A percentile compares a stretch with the other conserved stretches of the same genome.
Conservation (phyloP, 2,888 invertebrate species). For the Parnassius glacialis region DNA sequence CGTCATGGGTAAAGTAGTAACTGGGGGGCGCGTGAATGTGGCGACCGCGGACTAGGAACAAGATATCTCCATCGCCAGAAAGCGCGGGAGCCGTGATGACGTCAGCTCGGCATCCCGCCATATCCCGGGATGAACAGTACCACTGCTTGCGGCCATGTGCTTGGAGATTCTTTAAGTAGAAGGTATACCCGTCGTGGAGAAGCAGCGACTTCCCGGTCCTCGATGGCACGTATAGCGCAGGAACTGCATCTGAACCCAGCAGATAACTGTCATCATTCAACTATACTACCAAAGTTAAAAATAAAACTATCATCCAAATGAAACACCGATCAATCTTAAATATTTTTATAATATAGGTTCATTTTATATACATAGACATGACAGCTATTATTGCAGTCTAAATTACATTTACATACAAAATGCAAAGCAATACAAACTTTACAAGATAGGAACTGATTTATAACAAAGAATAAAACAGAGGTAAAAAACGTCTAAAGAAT, state of each 20-base stretch:
- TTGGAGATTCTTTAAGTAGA: constrained; percentile 74
- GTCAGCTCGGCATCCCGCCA: constrained; percentile 75
- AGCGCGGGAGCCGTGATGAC: constrained; percentile 69
- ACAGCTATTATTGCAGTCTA: constrained; percentile 15
- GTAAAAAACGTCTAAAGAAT: too few species aligned
- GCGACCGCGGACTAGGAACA: constrained; percentile 68
- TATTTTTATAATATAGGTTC: constrained; percentile 3
- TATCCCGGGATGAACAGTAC: constrained; percentile 75
- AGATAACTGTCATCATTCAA: constrained; percentile 35
- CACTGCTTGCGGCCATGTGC: constrained; percentile 75
- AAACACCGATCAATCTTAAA: constrained; percentile 9
- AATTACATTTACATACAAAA: constrained; percentile 5
- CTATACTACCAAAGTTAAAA: constrained; percentile 20
- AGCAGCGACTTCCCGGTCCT: constrained; percentile 73
- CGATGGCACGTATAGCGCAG: constrained; percentile 76
- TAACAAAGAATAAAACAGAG: constrained; percentile 7
- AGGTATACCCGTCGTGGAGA: constrained; percentile 72
- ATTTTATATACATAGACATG: constrained; percentile 10
- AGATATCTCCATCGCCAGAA: constrained; percentile 59
- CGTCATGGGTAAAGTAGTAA: constrained; percentile 73
- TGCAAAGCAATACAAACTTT: neutral
- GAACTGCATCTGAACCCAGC: constrained; percentile 61
- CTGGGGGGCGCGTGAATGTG: constrained; percentile 73
- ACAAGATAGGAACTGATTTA: constrained; percentile 24
- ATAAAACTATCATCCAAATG: constrained; percentile 9